These are phyloP conservation scores for Mystacides longicornis DNA, from an alignment of 2,888 invertebrate genomes.

Conservation along the genomic window DNA sequence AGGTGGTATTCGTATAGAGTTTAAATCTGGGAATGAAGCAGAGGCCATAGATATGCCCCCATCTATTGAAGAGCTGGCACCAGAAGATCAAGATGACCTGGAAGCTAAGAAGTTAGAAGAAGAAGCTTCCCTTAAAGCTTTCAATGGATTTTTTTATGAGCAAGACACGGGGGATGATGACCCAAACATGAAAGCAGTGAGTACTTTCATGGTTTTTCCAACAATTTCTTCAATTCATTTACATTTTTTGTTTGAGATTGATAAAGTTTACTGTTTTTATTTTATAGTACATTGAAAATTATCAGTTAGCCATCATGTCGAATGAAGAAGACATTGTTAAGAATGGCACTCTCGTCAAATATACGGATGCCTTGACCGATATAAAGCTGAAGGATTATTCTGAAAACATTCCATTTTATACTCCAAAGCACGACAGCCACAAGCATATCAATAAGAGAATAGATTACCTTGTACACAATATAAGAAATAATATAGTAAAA, in stretches of 20 bases:
- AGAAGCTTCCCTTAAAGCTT: constrained; percentile 1
- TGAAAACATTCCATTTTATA: constrained; percentile 12
- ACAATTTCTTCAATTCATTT: no score
- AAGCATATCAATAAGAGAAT: constrained; percentile 27
- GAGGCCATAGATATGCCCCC: constrained; percentile 65
- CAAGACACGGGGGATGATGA: constrained; percentile 10
- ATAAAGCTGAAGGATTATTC: constrained; percentile 18
- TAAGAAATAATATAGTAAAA: neutral
- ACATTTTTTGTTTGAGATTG: no score
- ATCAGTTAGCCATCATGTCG: constrained; percentile 33
- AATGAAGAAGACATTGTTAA: constrained; percentile 36
- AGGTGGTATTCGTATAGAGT: constrained; percentile 68
- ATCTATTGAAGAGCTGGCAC: constrained; percentile 26
- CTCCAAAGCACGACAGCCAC: constrained; percentile 1
- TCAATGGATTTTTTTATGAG: constrained; percentile 17
- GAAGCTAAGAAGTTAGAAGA: neutral
- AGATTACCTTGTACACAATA: constrained; percentile 25
- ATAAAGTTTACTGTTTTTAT: neutral
- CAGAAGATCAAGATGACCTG: constrained; percentile 25
- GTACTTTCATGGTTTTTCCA: no score
- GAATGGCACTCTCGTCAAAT: constrained; percentile 33
- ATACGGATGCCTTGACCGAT: constrained; percentile 13
- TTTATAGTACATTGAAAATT: constrained; percentile 39
- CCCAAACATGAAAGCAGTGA: constrained; percentile 6
- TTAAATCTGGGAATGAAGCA: constrained; percentile 77